phyloP scores from a whole-genome alignment of 1,140 invertebrate genomes.

The Hylaeus volcanicus region DNA sequence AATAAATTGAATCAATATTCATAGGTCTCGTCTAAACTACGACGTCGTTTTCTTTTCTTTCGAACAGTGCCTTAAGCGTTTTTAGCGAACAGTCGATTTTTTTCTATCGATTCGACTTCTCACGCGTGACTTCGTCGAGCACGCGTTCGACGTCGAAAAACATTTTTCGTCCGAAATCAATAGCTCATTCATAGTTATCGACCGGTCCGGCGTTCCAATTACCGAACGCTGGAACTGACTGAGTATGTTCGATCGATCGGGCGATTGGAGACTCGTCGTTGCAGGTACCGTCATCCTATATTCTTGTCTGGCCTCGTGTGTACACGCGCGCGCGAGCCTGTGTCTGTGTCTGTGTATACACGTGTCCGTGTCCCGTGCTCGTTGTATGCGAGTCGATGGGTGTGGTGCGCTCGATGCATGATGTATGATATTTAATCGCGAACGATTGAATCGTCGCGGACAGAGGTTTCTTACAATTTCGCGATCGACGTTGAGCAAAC shows the following conservation, averaged over 20 bases:
- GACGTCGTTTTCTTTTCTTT: no score
- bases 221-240: constrained; percentile 14
- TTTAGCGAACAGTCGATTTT: no score
- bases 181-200: constrained; percentile 41
- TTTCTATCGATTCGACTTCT: no score
- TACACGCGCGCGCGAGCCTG: not conserved
- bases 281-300: constrained; percentile 8
- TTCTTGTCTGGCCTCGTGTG: not conserved
- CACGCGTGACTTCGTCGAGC: no score
- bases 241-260: constrained; percentile 30
- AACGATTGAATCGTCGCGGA: not conserved
- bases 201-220: constrained; percentile 15
- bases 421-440: constrained; percentile 21
- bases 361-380: no score
- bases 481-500: not conserved
- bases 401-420: no score
- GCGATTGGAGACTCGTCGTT: not conserved
- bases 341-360: no score
- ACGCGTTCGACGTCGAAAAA: constrained; percentile 2
- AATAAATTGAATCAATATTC: no score
- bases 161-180: not conserved
- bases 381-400: not conserved
- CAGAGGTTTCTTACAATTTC: not conserved
- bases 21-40: no score
- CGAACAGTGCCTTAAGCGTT: no score